These are phyloP conservation scores for Metellina segmentata DNA, from an alignment of 2,888 invertebrate species.

Conservation along the genomic window DNA sequence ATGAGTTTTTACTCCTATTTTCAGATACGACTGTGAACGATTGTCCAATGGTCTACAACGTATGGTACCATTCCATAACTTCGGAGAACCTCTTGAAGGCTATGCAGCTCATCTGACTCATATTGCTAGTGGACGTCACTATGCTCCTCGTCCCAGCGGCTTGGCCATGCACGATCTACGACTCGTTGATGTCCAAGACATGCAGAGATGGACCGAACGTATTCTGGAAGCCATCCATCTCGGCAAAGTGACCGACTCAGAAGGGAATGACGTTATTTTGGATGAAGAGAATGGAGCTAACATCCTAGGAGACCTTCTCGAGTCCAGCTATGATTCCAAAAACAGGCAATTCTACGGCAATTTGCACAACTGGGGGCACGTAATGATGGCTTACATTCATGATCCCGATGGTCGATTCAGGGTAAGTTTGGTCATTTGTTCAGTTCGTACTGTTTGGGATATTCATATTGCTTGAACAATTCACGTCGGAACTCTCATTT, in stretches of 20 bases:
- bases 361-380: conserved; percentile 84
- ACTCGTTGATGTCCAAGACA: conserved; percentile 68
- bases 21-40: conserved; percentile 88
- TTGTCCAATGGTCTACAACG: conserved; percentile 86
- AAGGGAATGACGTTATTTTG: conserved; percentile 84
- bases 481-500: too few relatives aligned
- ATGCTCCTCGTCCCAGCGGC: conserved; percentile 76
- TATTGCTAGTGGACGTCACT: conserved; percentile 77
- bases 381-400: conserved; percentile 84
- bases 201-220: conserved; percentile 89
- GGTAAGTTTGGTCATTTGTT: conserved; percentile 65
- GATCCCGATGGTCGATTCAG: conserved; percentile 81
- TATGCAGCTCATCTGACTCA: conserved; percentile 77
- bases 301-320: conserved; percentile 89
- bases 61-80: conserved; percentile 84
- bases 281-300: conserved; percentile 89
- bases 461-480: too few relatives aligned
- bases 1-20: background rate
- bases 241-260: conserved; percentile 83
- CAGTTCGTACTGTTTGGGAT: too few relatives aligned
- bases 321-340: conserved; percentile 84
- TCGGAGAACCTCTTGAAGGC: conserved; percentile 75
- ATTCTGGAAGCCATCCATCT: conserved; percentile 87
- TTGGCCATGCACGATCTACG: conserved; percentile 64
- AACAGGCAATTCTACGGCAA: conserved; percentile 84